Evolutionary conservation across 2,113 vertebrate genomes (phyloP).

Genomic region (Perca flavescens): DNA sequence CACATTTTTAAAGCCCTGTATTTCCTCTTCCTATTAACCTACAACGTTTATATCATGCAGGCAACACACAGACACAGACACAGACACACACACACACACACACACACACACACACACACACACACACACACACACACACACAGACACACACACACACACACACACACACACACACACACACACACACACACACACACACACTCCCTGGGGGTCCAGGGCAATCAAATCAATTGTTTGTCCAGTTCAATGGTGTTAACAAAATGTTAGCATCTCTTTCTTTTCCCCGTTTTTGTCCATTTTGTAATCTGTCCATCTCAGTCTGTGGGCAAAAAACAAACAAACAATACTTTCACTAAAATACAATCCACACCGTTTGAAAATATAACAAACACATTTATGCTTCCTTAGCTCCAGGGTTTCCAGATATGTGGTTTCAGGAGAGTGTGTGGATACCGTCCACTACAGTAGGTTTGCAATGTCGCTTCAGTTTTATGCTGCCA

Average conservation of each 20-base stretch:
- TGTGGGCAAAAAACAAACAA: background rate
- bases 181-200: slow-evolving; percentile 11
- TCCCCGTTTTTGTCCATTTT: slow-evolving; percentile 23
- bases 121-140: too few species aligned
- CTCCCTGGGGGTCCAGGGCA: slow-evolving; percentile 36
- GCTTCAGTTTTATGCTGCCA: background rate
- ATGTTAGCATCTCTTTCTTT: slow-evolving; percentile 13
- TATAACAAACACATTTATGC: background rate
- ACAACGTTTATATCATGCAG: too few species aligned
- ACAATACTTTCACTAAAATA: slow-evolving; percentile 4
- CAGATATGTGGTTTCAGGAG: background rate
- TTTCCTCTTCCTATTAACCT: too few species aligned
- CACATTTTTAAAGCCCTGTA: background rate
- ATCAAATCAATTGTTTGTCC: slow-evolving; percentile 63
- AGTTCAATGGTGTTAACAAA: slow-evolving; percentile 42
- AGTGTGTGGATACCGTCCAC: background rate
- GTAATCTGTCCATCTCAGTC: slow-evolving; percentile 26
- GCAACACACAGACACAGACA: too few species aligned
- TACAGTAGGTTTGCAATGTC: background rate
- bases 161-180: slow-evolving; percentile 14
- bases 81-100: too few species aligned
- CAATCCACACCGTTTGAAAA: background rate
- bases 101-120: background rate
- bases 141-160: slow-evolving; percentile 2
- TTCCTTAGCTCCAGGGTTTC: background rate